Conservation (phyloP, 2,888 invertebrate species). For the Ormyrus rosae region DNA sequence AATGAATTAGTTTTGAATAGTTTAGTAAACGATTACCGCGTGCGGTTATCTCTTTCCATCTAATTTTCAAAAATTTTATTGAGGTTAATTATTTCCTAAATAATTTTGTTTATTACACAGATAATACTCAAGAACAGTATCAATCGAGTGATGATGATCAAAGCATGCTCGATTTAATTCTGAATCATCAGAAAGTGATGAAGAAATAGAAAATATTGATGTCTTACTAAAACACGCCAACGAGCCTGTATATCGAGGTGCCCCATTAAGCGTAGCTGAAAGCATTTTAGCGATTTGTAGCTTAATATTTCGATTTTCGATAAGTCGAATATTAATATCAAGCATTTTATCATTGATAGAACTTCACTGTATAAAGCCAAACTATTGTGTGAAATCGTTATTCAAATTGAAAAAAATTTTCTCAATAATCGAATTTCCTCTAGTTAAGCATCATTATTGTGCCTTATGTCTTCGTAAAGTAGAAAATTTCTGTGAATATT, state of each 20-base stretch:
- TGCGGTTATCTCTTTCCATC: too few relatives aligned
- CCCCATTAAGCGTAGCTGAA: constrained; percentile 32
- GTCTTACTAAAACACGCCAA: constrained; percentile 5
- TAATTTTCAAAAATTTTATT: too few relatives aligned
- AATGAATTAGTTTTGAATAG: too few relatives aligned
- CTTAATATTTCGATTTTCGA: constrained; percentile 2
- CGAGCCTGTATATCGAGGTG: constrained; percentile 33
- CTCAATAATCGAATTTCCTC: neutral
- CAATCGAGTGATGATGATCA: too few relatives aligned
- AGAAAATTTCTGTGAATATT: neutral
- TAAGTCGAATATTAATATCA: constrained; percentile 9
- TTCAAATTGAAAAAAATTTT: neutral
- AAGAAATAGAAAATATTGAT: neutral
- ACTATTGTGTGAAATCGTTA: constrained; percentile 16
- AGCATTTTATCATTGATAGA: constrained; percentile 16
- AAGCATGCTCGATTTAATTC: too few relatives aligned
- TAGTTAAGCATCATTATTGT: neutral
- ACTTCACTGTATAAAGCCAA: constrained; percentile 17
- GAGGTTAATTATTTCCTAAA: too few relatives aligned
- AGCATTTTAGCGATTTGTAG: constrained; percentile 21
- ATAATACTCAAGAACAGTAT: too few relatives aligned
- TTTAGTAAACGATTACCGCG: too few relatives aligned
- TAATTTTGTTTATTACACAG: too few relatives aligned
- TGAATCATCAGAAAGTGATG: neutral
- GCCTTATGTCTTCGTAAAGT: neutral